These are phyloP conservation scores for Drosophila orosa DNA, from an alignment of 1,140 invertebrate genomes.

Conservation along the genomic window DNA sequence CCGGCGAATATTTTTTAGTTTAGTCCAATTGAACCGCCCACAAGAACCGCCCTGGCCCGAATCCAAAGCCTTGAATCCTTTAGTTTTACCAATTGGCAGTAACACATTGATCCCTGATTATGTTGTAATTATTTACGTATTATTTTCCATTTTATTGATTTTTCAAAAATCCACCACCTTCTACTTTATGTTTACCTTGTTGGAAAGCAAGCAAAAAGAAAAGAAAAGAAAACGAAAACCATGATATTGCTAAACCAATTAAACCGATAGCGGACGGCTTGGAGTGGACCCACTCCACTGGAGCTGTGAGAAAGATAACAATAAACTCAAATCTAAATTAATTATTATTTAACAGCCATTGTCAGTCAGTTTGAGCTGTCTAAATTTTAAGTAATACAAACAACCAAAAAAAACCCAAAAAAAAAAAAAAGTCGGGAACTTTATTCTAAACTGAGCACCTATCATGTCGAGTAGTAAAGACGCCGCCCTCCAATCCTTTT, in stretches of 20 bases:
- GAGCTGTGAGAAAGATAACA: constrained; percentile 40
- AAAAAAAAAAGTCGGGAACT: constrained; percentile 2
- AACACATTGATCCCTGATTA: constrained; percentile 46
- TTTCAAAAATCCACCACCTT: constrained; percentile 33
- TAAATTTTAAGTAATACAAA: constrained; percentile 63
- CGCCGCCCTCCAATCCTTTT: background rate
- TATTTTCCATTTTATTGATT: constrained; percentile 50
- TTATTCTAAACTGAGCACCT: constrained; percentile 5
- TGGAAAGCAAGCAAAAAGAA: constrained; percentile 25
- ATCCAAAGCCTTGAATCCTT: constrained; percentile 30
- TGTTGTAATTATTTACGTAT: constrained; percentile 64
- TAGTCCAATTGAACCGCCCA: constrained; percentile 61
- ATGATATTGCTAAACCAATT: constrained; percentile 55
- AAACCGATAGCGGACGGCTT: constrained; percentile 53
- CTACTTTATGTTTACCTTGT: constrained; percentile 40
- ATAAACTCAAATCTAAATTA: constrained; percentile 56
- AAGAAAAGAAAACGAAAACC: constrained; percentile 20
- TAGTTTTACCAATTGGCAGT: constrained; percentile 64
- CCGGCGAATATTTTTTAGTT: constrained; percentile 79
- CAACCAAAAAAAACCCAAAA: constrained; percentile 13
- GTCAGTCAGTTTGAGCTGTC: constrained; percentile 61
- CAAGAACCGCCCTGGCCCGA: background rate
- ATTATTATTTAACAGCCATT: constrained; percentile 52
- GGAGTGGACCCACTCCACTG: constrained; percentile 38
- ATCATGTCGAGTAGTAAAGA: background rate